Evolutionary conservation across 2,797 vertebrate genomes (phyloP).

Genomic region (Hydrophis major): DNA sequence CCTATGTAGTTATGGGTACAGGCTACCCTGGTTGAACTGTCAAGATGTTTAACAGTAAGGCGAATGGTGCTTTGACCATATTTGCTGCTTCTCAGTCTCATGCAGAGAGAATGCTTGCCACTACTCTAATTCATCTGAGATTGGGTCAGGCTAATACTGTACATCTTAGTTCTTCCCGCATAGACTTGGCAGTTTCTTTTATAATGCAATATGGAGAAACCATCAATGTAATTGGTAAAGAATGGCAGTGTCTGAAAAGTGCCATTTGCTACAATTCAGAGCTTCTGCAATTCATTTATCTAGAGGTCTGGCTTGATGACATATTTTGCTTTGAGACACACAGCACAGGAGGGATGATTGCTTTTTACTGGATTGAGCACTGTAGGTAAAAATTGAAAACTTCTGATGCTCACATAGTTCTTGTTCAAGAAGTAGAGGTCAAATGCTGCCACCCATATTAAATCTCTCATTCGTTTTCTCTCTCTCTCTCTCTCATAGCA

Average conservation of each 20-base stretch:
- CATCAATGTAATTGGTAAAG: slow-evolving; percentile 64
- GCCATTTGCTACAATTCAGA: slow-evolving; percentile 62
- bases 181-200: slow-evolving; percentile 66
- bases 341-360: background rate
- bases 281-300: background rate
- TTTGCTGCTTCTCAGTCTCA: slow-evolving; percentile 67
- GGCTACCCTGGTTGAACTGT: slow-evolving; percentile 11
- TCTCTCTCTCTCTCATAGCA: background rate
- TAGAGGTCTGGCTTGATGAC: slow-evolving; percentile 45
- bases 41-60: slow-evolving; percentile 42
- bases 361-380: slow-evolving; percentile 11
- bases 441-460: background rate
- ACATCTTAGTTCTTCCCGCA: slow-evolving; percentile 65
- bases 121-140: slow-evolving; percentile 66
- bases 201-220: slow-evolving; percentile 58
- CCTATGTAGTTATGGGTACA: background rate
- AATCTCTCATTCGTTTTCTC: background rate
- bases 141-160: slow-evolving; percentile 58
- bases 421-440: background rate
- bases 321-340: slow-evolving; percentile 28
- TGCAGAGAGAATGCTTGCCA: slow-evolving; percentile 66
- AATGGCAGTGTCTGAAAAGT: slow-evolving; percentile 59
- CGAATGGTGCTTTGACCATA: background rate
- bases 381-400: background rate
- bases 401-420: background rate